These are phyloP conservation scores for Nephrotoma guestfalica DNA, from an alignment of 2,888 invertebrate species.

Conservation along the genomic window DNA sequence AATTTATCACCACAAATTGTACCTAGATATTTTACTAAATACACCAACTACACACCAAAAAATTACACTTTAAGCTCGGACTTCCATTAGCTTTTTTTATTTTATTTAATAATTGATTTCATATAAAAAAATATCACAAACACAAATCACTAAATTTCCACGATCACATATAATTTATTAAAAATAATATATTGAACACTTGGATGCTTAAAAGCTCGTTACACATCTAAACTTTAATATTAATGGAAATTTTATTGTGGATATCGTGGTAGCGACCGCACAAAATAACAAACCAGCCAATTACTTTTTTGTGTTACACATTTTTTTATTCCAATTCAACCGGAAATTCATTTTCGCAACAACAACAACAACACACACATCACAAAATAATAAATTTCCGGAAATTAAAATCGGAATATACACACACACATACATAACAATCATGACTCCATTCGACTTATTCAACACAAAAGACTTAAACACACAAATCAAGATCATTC, in stretches of 20 bases:
- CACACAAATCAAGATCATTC: not conserved
- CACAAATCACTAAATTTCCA: not conserved
- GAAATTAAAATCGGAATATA: not conserved
- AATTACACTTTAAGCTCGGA: not conserved
- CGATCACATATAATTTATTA: not conserved
- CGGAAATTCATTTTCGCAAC: constrained; percentile 1
- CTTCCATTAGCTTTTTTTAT: not conserved
- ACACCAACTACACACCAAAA: not conserved
- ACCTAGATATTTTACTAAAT: not conserved
- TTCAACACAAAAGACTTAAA: not conserved
- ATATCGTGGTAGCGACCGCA: not conserved
- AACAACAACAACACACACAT: not conserved
- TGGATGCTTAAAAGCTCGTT: not conserved
- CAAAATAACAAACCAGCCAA: not conserved
- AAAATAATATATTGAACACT: not conserved
- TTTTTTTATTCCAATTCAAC: not conserved
- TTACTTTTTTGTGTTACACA: not conserved
- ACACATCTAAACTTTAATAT: not conserved
- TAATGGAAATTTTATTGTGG: not conserved
- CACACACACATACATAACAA: not conserved
- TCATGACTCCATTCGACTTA: not conserved
- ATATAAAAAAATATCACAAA: not conserved
- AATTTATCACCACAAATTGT: constrained; percentile 3
- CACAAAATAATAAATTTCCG: not conserved
- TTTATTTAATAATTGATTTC: not conserved